A percentile compares a stretch with the other conserved stretches of the same genome.
Evolutionary conservation across 2,888 invertebrate species (phyloP).

Genomic region (Harpagoxenus sublaevis): DNA sequence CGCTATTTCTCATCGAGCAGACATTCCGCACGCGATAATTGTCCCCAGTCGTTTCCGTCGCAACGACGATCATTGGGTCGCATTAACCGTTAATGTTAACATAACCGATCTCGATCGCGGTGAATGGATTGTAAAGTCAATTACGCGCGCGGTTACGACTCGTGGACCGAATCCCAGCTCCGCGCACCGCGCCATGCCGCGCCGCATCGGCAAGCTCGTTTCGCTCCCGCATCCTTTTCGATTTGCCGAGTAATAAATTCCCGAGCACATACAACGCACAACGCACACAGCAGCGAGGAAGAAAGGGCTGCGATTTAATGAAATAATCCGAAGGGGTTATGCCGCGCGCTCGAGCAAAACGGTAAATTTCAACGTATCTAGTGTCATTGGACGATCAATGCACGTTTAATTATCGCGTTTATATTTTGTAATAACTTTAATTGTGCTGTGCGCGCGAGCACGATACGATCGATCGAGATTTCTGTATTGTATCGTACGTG

Average conservation of each 20-base stretch:
- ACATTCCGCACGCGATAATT: constrained; percentile 69
- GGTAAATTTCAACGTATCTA: constrained; percentile 31
- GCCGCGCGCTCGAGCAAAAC: constrained; percentile 4
- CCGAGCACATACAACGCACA: background rate
- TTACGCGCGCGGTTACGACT: constrained; percentile 64
- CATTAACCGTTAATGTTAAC: constrained; percentile 73
- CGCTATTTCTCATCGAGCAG: constrained; percentile 44
- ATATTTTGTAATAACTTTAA: constrained; percentile 38
- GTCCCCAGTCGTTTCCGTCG: constrained; percentile 37
- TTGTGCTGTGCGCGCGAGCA: background rate
- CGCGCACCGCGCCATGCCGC: background rate
- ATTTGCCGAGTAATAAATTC: constrained; percentile 65
- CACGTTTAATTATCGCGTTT: constrained; percentile 24
- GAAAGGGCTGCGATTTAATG: constrained; percentile 37
- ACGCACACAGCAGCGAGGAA: constrained; percentile 11
- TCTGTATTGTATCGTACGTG: background rate
- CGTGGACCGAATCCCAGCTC: constrained; percentile 49
- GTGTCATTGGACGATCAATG: constrained; percentile 22
- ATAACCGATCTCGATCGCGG: constrained; percentile 66
- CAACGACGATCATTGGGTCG: constrained; percentile 53
- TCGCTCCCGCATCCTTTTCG: constrained; percentile 53
- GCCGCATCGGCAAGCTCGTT: constrained; percentile 29
- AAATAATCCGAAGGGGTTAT: constrained; percentile 9
- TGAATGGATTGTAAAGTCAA: constrained; percentile 74
- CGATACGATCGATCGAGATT: background rate